phyloP scores from a whole-genome alignment of 2,113 vertebrate genomes.

The Pseudolaguvia tuberculata region DNA sequence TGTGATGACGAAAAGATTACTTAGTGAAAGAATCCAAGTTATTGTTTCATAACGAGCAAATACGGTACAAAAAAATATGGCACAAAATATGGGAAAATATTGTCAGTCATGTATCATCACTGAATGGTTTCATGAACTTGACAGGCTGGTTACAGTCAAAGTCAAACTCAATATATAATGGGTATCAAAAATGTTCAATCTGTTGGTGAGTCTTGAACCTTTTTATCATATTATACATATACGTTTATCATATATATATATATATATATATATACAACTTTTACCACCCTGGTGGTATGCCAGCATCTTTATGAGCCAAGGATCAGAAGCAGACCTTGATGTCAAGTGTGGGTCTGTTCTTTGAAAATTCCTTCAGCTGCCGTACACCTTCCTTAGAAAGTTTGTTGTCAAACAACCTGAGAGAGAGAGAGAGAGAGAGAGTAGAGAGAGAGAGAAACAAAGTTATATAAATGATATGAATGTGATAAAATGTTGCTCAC shows the following conservation, averaged over 20 bases:
- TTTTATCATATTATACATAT: too few relatives aligned
- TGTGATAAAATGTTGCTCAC: neutral
- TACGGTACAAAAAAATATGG: too few relatives aligned
- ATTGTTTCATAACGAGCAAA: too few relatives aligned
- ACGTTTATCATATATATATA: too few relatives aligned
- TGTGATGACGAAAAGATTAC: too few relatives aligned
- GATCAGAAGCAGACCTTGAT: slow-evolving; percentile 55
- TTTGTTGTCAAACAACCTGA: slow-evolving; percentile 58
- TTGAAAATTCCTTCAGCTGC: slow-evolving; percentile 53
- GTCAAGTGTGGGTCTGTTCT: slow-evolving; percentile 46
- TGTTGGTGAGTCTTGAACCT: too few relatives aligned
- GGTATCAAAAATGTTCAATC: too few relatives aligned
- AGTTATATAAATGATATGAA: too few relatives aligned
- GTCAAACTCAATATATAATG: neutral
- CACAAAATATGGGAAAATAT: too few relatives aligned
- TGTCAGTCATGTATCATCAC: neutral
- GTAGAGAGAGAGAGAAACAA: neutral
- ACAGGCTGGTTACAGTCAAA: neutral
- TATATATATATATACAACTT: neutral
- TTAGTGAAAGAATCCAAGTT: too few relatives aligned
- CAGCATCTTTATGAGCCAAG: neutral
- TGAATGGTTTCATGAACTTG: neutral
- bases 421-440: neutral
- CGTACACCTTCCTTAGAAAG: slow-evolving; percentile 52
- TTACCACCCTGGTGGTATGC: neutral